phyloP scores from a whole-genome alignment of 2,888 invertebrate genomes.

The Thelaira solivaga region DNA sequence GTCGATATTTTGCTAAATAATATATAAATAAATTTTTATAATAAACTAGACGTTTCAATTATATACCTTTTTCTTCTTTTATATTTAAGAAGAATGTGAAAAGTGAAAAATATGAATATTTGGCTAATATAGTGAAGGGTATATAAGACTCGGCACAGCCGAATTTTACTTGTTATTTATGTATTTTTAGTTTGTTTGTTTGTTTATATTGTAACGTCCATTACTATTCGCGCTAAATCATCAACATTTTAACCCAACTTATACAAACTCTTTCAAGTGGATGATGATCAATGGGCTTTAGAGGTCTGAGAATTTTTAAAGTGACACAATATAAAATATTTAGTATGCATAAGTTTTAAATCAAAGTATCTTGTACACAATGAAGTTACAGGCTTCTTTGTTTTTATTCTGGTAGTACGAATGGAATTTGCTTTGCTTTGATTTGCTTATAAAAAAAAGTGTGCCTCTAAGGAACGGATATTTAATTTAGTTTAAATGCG shows the following conservation, averaged over 20 bases:
- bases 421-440: conserved; percentile 11
- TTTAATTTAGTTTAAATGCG: neutral
- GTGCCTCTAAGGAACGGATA: conserved; percentile 22
- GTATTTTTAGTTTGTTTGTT: neutral
- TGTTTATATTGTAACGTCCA: conserved; percentile 31
- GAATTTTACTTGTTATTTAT: no score
- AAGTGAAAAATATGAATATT: no score
- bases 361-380: conserved; percentile 17
- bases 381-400: conserved; percentile 41
- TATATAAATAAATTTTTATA: no score
- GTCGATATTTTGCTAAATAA: no score
- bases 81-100: no score
- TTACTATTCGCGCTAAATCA: conserved; percentile 37
- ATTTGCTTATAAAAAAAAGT: neutral
- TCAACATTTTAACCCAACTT: neutral
- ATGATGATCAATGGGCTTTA: conserved; percentile 47
- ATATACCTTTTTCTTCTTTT: no score
- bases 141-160: no score
- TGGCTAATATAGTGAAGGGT: no score
- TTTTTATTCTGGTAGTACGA: conserved; percentile 5
- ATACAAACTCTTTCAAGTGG: conserved; percentile 1
- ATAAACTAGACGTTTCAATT: no score
- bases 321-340: conserved; percentile 68
- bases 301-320: conserved; percentile 73
- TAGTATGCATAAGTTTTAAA: conserved; percentile 35